phyloP scores from a whole-genome alignment of 2,797 vertebrate species.

The Iguana delicatissima region DNA sequence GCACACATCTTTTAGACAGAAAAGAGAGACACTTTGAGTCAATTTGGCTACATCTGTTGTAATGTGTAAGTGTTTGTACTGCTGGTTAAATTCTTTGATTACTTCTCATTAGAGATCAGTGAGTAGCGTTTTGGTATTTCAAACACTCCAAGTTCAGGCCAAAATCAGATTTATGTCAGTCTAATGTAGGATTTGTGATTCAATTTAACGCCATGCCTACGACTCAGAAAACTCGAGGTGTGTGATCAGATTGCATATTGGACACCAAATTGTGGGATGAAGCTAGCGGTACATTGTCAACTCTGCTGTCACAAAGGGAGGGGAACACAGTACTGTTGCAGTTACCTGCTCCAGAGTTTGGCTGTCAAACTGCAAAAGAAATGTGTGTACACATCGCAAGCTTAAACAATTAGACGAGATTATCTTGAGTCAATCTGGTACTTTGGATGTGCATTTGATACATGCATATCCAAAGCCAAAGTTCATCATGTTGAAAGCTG shows the following conservation, averaged over 20 bases:
- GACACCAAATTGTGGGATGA: constrained; percentile 66
- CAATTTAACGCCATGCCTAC: constrained; percentile 73
- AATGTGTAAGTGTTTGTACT: constrained; percentile 75
- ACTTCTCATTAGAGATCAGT: constrained; percentile 80
- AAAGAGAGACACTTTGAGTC: constrained; percentile 73
- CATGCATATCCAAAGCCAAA: constrained; percentile 6
- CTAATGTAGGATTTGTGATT: constrained; percentile 74
- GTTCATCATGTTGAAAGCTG: constrained; percentile 4
- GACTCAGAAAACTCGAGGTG: constrained; percentile 73
- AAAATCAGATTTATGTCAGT: constrained; percentile 80
- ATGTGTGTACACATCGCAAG: constrained; percentile 50
- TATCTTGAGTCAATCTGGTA: constrained; percentile 55
- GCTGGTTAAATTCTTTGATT: constrained; percentile 80
- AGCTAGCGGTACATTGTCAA: constrained; percentile 63
- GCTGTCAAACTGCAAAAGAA: constrained; percentile 61
- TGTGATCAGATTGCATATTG: constrained; percentile 76
- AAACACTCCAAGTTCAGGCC: constrained; percentile 78
- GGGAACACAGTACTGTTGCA: constrained; percentile 41
- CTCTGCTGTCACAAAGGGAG: constrained; percentile 51
- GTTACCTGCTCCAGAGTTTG: constrained; percentile 65
- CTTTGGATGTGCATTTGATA: constrained; percentile 57
- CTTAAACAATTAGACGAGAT: constrained; percentile 53
- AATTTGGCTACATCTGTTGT: constrained; percentile 75
- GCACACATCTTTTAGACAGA: constrained; percentile 65
- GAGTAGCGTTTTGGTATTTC: constrained; percentile 78